Conservation (phyloP, 2,797 vertebrate genomes). For the Pseudochirops corinnae region DNA sequence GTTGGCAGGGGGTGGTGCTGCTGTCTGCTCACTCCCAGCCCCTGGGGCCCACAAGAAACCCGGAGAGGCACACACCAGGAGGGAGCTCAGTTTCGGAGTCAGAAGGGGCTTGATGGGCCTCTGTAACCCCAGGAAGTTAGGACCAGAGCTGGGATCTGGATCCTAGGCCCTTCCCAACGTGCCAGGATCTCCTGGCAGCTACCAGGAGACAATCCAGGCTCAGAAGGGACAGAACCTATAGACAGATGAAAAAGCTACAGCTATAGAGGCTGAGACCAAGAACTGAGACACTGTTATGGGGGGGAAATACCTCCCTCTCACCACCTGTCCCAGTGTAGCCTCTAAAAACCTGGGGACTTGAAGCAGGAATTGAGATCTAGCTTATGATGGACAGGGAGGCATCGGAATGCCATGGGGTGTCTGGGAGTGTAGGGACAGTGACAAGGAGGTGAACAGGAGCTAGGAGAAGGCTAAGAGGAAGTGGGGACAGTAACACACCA, state of each 20-base stretch:
- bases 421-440: not conserved
- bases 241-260: no score
- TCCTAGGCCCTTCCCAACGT: not conserved
- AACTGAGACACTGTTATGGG: no score
- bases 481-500: not conserved
- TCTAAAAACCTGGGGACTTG: no score
- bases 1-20: constrained; percentile 60
- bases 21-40: constrained; percentile 67
- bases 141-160: not conserved
- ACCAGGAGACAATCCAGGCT: not conserved
- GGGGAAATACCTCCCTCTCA: no score
- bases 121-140: not conserved
- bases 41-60: not conserved
- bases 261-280: not conserved
- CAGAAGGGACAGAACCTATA: not conserved
- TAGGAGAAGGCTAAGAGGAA: no score
- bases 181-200: not conserved
- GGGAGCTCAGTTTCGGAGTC: not conserved
- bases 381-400: not conserved
- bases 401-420: no score
- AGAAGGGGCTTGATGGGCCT: not conserved
- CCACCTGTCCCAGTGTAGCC: no score
- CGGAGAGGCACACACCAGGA: not conserved
- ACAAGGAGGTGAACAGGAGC: no score
- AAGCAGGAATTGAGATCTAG: not conserved